Evolutionary conservation across 2,113 vertebrate species (phyloP), one percentile per base, ranked within the genome.

Genomic region (Halichoerus grypus): DNA sequence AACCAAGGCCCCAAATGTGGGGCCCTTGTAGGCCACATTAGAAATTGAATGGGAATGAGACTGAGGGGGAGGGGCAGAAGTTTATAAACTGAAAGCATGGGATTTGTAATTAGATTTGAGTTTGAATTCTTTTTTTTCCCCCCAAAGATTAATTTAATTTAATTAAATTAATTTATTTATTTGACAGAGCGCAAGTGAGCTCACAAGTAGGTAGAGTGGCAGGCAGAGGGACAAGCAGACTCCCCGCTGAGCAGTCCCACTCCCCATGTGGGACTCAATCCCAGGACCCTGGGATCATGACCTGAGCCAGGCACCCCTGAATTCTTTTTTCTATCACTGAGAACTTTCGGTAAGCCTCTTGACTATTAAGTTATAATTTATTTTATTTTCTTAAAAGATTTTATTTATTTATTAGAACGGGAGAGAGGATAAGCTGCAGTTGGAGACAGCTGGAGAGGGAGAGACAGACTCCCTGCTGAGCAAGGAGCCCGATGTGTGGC

Each of bases 91-190:
- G 69, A 88, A 96, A 91, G 51, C 28, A 71, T 3, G 6, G 5
- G 42, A 57, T 92, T 80, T 67, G 11, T 61, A 81, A 72, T 69
- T 97, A 53, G 57, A 49, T 89, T 80, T 96, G 46, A 87, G 28
- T 91, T 95, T 65, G 67, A 91, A n/a, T 88, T 61, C 18, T 94
- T 59, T 7, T 8, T 94, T 59, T 7, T 8, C 46, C 7, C 42
- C 46, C 46, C 46, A 46, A 46, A 46, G 46, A 46, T 46, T 46
- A 8, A 9, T 46, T 46, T 46, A 8, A 46, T 46, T 46, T 46
- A 8, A 46, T 46, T 36, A 36, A 36, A 36, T 46, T 8, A 46
- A 42, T 9, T 46, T 46, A 46, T 46, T 46, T 46, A 46, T 46
- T 46, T 46, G 46, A 46, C 46, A 46, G 46, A 46, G 46, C 8